Base-by-base conservation (phyloP, 2,113 vertebrate species). In the Osmerus eperlanus region DNA sequence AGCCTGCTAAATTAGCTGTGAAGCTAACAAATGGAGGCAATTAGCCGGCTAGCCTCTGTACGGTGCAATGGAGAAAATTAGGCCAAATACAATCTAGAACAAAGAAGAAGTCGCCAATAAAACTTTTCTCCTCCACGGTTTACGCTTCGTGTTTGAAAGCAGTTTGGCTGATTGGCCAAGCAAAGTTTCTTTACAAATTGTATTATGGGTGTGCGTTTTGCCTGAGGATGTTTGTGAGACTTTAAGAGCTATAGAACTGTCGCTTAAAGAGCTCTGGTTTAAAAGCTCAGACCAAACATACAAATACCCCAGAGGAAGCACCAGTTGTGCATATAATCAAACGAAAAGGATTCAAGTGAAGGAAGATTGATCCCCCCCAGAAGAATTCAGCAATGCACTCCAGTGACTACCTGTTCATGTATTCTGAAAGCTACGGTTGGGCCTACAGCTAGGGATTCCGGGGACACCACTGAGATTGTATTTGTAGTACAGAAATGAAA, bases 1-100 rank as follows among this genome's bases (percentile, higher is more conserved):
- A 83, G 75, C 52, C 58, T 79, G 82, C 78, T 88, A 89, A 89
- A 89, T 90, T 90, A 89, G 81, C 82, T 83, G 82, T 88, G 83
- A 91, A 89, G 80, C 81, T 87, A 91, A 90, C 84, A 92, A 91
- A 92, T 90, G 82, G 81, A 86, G 74, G 84, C 81, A 89, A 92
- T 90, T 91, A 91, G 82, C 81, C 68, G 69, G 79, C 65, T 84
- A 82, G 82, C 74, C 74, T 79, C 72, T 83, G 81, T 69, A 76
- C 59, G 60, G 62, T 75, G 70, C 76, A 81, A 85, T 75, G 66
- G 67, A 78, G 76, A 80, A 86, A 88, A 87, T 78, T 81, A 86
- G 87, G 84, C 80, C 85, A 85, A 70, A 80, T 66, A 80, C 74
- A 87, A 80, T 80, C 60, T 84, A 66, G 77, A 82, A 73, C 74